Percentiles rank a stretch among this genome's conserved stretches.
These are phyloP conservation scores for Antechinus stuartii DNA, from an alignment of 2,113 vertebrate species.

Conservation along the genomic window DNA sequence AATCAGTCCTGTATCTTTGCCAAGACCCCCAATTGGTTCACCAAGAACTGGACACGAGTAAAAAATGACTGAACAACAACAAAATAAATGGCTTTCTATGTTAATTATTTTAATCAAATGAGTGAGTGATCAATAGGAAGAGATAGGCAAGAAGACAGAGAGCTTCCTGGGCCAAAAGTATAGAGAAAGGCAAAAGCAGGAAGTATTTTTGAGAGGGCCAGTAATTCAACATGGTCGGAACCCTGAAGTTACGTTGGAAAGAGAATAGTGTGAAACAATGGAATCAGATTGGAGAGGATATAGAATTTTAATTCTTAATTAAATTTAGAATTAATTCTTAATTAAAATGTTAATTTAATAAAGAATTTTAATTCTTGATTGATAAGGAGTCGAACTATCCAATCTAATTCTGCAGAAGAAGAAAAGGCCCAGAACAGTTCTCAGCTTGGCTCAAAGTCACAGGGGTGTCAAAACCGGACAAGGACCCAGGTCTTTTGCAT, in stretches of 20 bases:
- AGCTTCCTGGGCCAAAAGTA: neutral
- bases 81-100: neutral
- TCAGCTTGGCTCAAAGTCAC: neutral
- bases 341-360: too few species aligned
- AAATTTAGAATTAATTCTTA: neutral
- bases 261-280: neutral
- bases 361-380: neutral
- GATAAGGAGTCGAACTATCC: neutral
- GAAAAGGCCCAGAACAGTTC: neutral
- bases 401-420: neutral
- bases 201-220: neutral
- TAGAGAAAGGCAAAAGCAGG: neutral
- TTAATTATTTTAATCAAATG: neutral
- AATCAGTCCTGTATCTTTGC: neutral
- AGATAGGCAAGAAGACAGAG: neutral
- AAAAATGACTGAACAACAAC: neutral
- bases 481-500: neutral
- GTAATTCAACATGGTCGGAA: neutral
- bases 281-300: neutral
- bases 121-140: neutral
- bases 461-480: neutral
- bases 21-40: neutral
- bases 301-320: neutral
- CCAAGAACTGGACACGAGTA: neutral
- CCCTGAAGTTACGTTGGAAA: neutral